Percentiles rank a stretch among this genome's conserved stretches.
These are phyloP conservation scores for Cuniculus paca DNA, from an alignment of 2,797 vertebrate species.

Conservation along the genomic window DNA sequence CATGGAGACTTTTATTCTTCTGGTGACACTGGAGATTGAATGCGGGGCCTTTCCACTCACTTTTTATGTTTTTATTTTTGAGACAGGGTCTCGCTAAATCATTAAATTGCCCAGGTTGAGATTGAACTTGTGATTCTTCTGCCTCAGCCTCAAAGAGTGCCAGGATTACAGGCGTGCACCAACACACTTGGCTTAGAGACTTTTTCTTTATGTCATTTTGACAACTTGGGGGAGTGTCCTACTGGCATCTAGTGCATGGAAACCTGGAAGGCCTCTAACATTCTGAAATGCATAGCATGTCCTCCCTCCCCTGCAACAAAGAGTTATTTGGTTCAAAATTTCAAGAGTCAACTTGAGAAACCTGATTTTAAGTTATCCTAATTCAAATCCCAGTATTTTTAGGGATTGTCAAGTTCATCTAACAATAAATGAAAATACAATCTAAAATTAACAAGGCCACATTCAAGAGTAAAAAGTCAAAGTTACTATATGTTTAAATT, in stretches of 20 bases:
- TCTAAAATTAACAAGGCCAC: neutral
- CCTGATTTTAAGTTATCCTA: neutral
- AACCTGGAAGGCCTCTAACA: neutral
- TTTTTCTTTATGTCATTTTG: neutral
- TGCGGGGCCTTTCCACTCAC: neutral
- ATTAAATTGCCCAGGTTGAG: neutral
- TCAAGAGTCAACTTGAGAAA: neutral
- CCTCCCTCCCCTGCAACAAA: neutral
- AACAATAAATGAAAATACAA: neutral
- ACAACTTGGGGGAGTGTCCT: neutral
- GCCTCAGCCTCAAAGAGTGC: neutral
- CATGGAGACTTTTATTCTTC: neutral
- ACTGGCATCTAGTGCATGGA: neutral
- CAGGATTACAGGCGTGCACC: neutral
- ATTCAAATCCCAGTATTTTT: slow-evolving; percentile 5
- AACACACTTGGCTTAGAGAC: neutral
- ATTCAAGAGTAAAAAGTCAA: slow-evolving; percentile 15
- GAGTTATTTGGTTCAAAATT: neutral
- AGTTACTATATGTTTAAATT: neutral
- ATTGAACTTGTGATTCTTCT: neutral
- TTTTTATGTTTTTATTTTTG: neutral
- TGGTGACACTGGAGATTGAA: neutral
- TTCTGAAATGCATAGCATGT: neutral
- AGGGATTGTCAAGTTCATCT: neutral
- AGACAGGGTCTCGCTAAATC: too few species aligned